Percentiles rank a stretch among this genome's conserved stretches.
These are phyloP conservation scores for Verasper variegatus DNA, from an alignment of 2,113 vertebrate species.

Conservation along the genomic window DNA sequence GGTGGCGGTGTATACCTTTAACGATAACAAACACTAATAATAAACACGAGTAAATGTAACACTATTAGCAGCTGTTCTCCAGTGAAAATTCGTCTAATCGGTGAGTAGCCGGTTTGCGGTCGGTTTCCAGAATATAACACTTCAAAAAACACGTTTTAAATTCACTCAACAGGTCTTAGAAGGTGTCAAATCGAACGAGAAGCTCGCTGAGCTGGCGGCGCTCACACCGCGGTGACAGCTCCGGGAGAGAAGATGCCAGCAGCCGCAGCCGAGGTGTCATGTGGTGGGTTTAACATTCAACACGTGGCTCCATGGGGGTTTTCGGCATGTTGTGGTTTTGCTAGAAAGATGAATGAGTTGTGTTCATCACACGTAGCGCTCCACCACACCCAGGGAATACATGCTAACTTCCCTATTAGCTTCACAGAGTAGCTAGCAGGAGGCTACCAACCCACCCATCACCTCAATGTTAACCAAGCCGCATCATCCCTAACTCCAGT, in stretches of 20 bases:
- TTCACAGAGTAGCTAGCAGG: neutral
- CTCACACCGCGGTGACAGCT: neutral
- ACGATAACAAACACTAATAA: neutral
- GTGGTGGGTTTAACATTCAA: slow-evolving; percentile 51
- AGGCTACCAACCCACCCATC: neutral
- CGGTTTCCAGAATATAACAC: neutral
- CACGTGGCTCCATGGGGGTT: neutral
- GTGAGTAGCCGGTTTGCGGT: neutral
- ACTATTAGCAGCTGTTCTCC: neutral
- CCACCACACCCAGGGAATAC: too few relatives aligned
- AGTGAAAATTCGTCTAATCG: neutral
- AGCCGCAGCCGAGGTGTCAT: slow-evolving; percentile 42
- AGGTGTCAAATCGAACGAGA: neutral
- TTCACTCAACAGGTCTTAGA: neutral
- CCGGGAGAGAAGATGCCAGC: slow-evolving; percentile 61
- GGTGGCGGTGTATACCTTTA: slow-evolving; percentile 17
- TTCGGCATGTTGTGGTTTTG: neutral
- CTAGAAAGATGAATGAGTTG: neutral
- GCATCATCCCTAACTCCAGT: neutral
- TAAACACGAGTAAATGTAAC: neutral
- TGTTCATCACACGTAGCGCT: neutral
- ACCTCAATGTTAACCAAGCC: neutral
- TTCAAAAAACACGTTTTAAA: neutral
- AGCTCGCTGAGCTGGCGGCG: neutral
- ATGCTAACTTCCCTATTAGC: neutral